Percentiles rank a stretch among this genome's conserved stretches.
Evolutionary conservation across 1,140 invertebrate genomes (phyloP).

Genomic region (Leptinotarsa lineolata): DNA sequence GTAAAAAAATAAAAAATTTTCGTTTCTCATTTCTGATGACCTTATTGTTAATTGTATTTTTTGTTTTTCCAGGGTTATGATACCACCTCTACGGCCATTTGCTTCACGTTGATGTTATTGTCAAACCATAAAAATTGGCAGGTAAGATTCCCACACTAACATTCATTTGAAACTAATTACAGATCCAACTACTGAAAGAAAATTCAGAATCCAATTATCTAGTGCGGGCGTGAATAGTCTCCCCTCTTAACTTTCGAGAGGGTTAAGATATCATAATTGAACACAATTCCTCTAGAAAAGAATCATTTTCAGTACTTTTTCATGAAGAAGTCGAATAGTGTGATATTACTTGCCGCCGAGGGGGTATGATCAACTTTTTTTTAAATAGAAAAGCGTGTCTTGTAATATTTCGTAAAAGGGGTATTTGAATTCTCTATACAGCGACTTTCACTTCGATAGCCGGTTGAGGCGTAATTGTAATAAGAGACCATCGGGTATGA

Average conservation of each 20-base stretch:
- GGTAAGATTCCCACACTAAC: not conserved
- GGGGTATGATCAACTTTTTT: no score
- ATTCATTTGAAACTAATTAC: not conserved
- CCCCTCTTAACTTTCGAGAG: no score
- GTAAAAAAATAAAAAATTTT: no score
- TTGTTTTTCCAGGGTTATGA: conserved; percentile 16
- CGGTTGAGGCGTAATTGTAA: no score
- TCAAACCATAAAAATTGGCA: conserved; percentile 11
- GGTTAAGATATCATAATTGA: not conserved
- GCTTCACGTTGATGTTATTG: conserved; percentile 1
- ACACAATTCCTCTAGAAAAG: not conserved
- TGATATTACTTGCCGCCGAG: not conserved
- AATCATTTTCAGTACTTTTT: not conserved
- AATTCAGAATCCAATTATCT: not conserved
- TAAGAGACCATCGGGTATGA: no score
- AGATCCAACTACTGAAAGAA: not conserved
- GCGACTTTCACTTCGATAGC: no score
- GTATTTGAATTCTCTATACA: no score
- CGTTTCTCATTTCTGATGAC: no score
- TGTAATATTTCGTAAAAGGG: no score
- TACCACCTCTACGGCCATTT: conserved; percentile 14
- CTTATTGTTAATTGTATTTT: not conserved
- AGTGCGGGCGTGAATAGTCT: no score
- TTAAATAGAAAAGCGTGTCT: no score
- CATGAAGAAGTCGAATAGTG: not conserved